phyloP scores from a whole-genome alignment of 2,113 vertebrate species.

The Vidua macroura region DNA sequence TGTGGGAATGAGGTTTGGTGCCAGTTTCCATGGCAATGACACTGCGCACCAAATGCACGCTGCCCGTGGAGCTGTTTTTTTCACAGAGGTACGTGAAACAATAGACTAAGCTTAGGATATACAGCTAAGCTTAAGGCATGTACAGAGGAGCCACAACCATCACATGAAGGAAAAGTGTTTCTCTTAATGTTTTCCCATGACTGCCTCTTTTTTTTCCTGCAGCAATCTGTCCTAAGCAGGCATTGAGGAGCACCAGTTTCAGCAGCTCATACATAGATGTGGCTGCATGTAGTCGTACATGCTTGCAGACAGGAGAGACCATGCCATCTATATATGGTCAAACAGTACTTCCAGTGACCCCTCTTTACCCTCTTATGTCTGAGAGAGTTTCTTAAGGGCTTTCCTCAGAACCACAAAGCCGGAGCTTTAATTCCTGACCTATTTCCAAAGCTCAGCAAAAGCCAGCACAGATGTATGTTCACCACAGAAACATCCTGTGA shows the following conservation, averaged over 20 bases:
- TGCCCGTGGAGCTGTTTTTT: not conserved
- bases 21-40: conserved; percentile 63
- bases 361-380: conserved; percentile 49
- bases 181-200: not conserved
- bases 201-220: not conserved
- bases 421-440: conserved; percentile 64
- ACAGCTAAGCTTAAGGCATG: not conserved
- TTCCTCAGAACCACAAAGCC: conserved; percentile 53
- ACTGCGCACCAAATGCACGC: not conserved
- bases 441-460: conserved; percentile 61
- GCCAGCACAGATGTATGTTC: conserved; percentile 57
- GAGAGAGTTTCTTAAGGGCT: conserved; percentile 50
- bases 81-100: not conserved
- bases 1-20: conserved; percentile 48
- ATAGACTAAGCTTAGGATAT: not conserved
- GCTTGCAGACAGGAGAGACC: not conserved
- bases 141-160: not conserved
- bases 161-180: not conserved
- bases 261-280: not conserved
- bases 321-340: not conserved
- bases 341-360: conserved; percentile 34
- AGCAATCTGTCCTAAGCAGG: not conserved
- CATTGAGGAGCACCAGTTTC: not conserved
- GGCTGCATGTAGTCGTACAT: rapidly evolving
- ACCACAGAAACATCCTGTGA: conserved; percentile 42